Percentiles rank a stretch among this genome's conserved stretches.
phyloP scores from a whole-genome alignment of 2,797 vertebrate species.

The Champsocephalus gunnari region DNA sequence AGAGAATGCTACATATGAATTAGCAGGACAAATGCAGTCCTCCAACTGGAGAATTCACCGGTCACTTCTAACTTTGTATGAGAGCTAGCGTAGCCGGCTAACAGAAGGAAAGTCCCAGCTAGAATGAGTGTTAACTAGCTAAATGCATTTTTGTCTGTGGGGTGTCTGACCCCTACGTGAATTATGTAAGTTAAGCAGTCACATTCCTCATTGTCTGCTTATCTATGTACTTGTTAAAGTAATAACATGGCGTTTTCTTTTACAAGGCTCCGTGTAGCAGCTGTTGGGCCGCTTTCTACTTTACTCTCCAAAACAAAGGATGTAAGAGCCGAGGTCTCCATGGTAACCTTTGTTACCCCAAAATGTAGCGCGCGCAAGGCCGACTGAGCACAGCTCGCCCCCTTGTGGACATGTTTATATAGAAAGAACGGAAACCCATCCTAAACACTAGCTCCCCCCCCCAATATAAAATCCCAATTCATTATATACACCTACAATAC shows the following conservation, averaged over 20 bases:
- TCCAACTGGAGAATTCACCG: not conserved
- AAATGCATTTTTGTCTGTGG: not conserved
- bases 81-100: not conserved
- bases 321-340: slow-evolving; percentile 69
- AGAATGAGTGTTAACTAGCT: slow-evolving; percentile 11
- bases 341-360: slow-evolving; percentile 85
- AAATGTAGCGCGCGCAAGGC: slow-evolving; percentile 10
- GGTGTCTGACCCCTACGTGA: not conserved
- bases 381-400: slow-evolving; percentile 53
- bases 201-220: not conserved
- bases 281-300: slow-evolving; percentile 28
- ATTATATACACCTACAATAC: too few relatives aligned
- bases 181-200: not conserved
- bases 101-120: not conserved
- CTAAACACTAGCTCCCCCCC: too few relatives aligned
- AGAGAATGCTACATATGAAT: not conserved
- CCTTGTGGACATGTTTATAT: slow-evolving; percentile 34
- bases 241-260: not conserved
- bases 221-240: slow-evolving; percentile 7
- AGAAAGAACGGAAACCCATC: not conserved
- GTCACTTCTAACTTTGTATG: not conserved
- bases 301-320: slow-evolving; percentile 74
- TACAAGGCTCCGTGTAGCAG: slow-evolving; percentile 10
- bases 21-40: rapidly evolving
- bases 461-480: too few relatives aligned